Conservation (phyloP, 2,113 vertebrate species). For the Serinus canaria region DNA sequence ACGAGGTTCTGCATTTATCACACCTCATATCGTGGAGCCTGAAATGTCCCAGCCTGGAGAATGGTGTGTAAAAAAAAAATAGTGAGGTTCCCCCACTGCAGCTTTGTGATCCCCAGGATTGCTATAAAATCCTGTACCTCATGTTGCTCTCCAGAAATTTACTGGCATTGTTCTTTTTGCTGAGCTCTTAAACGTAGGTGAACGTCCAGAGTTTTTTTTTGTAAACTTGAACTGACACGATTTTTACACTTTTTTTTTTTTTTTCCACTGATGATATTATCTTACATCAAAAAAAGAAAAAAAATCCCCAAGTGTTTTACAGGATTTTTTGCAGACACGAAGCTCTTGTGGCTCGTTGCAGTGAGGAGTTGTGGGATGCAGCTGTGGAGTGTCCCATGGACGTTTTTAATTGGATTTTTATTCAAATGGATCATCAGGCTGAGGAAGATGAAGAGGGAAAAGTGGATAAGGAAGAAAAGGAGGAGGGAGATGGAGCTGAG, state of each 20-base stretch:
- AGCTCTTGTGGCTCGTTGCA: not conserved
- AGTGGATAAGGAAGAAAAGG: not conserved
- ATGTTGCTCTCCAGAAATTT: conserved; percentile 60
- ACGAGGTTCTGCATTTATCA: conserved; percentile 75
- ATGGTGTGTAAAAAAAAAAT: conserved; percentile 11
- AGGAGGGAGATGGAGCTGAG: not conserved
- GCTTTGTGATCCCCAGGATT: conserved; percentile 36
- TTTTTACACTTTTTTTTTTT: not conserved
- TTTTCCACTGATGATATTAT: not conserved
- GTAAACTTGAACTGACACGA: not conserved
- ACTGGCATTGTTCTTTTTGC: conserved; percentile 60
- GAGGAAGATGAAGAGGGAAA: not conserved
- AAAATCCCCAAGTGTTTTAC: not conserved
- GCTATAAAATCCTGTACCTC: conserved; percentile 48
- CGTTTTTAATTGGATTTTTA: not conserved
- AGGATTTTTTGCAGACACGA: not conserved
- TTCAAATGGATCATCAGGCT: not conserved
- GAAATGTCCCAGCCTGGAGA: conserved; percentile 61
- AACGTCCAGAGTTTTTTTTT: conserved; percentile 27
- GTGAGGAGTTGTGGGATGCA: not conserved
- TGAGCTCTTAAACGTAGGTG: conserved; percentile 16
- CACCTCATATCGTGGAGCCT: conserved; percentile 71
- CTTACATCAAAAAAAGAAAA: not conserved
- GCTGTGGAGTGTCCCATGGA: not conserved
- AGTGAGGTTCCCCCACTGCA: conserved; percentile 45